Evolutionary conservation across 2,113 vertebrate species (phyloP).

Genomic region (Erythrolamprus reginae): DNA sequence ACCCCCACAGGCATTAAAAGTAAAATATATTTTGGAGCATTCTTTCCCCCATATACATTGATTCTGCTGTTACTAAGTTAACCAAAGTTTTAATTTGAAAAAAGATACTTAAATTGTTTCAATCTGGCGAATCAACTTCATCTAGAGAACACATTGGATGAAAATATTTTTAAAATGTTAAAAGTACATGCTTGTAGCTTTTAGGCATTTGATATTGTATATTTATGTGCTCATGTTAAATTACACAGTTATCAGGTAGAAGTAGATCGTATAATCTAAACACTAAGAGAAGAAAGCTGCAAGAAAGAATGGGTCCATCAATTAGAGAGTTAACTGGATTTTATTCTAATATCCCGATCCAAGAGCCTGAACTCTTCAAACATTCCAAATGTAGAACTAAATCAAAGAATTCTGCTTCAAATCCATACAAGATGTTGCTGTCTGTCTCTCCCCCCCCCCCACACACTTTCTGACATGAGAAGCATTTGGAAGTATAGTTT

Average conservation of each 20-base stretch:
- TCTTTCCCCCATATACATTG: neutral
- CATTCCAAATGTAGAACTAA: conserved; percentile 68
- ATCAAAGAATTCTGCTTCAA: conserved; percentile 79
- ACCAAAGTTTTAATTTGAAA: conserved; percentile 40
- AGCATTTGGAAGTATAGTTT: conserved; percentile 78
- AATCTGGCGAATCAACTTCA: conserved; percentile 43
- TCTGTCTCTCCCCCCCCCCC: conserved; percentile 42
- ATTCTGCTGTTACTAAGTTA: neutral
- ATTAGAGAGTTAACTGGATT: conserved; percentile 59
- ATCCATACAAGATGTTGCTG: conserved; percentile 77
- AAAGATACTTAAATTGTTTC: conserved; percentile 10
- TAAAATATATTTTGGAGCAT: conserved; percentile 29
- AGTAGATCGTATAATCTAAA: conserved; percentile 29
- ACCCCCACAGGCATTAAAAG: neutral
- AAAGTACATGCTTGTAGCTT: conserved; percentile 49
- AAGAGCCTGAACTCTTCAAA: conserved; percentile 68
- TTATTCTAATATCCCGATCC: conserved; percentile 47
- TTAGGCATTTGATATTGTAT: conserved; percentile 14
- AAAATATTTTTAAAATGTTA: conserved; percentile 54
- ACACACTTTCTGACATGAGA: conserved; percentile 70
- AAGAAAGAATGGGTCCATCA: conserved; percentile 40
- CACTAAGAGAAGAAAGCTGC: conserved; percentile 37
- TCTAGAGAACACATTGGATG: conserved; percentile 33
- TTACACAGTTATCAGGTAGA: conserved; percentile 23
- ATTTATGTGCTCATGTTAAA: neutral